Percentiles rank a stretch among this genome's conserved stretches.
These are phyloP conservation scores for Phocoena sinus DNA, from an alignment of 2,113 vertebrate species.

Conservation along the genomic window DNA sequence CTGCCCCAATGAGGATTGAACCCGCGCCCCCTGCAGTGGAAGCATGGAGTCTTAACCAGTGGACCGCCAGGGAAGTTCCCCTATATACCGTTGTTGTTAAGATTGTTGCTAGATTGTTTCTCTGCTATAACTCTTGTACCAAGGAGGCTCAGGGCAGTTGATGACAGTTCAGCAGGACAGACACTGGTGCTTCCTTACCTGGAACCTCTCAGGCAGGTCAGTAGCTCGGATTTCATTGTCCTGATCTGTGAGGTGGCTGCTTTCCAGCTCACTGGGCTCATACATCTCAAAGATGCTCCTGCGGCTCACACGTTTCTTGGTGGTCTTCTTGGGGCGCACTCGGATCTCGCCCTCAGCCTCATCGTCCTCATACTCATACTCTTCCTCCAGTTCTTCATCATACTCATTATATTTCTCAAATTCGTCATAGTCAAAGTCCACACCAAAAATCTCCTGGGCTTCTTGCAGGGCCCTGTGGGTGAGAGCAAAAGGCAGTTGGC, in stretches of 20 bases:
- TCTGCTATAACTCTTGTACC: background rate
- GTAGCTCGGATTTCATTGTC: constrained; percentile 98
- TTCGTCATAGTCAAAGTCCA: constrained; percentile 97
- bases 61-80: no score
- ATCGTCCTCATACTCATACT: constrained; percentile 96
- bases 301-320: constrained; percentile 93
- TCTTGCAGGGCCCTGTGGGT: constrained; percentile 94
- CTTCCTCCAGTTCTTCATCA: constrained; percentile 91
- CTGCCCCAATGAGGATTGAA: background rate
- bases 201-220: constrained; percentile 98
- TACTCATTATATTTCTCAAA: constrained; percentile 92
- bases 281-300: constrained; percentile 99
- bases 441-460: constrained; percentile 98
- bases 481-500: background rate
- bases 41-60: background rate
- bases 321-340: constrained; percentile 94
- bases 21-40: background rate
- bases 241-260: constrained; percentile 98
- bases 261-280: constrained; percentile 97
- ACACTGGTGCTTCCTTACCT: constrained; percentile 81
- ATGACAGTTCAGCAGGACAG: background rate
- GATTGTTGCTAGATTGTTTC: background rate
- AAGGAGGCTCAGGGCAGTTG: background rate
- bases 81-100: background rate
- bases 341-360: constrained; percentile 93